Conservation (phyloP, 2,113 vertebrate genomes). For the Dinomys branickii region DNA sequence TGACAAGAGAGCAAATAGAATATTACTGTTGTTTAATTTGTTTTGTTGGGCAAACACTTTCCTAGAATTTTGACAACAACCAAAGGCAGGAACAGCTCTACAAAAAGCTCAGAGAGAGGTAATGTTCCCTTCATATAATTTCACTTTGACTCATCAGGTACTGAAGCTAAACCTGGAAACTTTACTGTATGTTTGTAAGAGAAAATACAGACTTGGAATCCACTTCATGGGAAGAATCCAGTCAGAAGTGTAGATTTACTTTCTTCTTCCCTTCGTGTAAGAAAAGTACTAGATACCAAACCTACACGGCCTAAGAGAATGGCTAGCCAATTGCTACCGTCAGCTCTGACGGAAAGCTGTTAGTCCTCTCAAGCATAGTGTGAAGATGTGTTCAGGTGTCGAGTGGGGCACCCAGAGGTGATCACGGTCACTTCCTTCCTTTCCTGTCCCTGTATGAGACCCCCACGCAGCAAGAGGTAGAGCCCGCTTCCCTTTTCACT, state of each 20-base stretch:
- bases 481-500: neutral
- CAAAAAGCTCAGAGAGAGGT: constrained; percentile 62
- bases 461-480: neutral
- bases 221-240: constrained; percentile 30
- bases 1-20: constrained; percentile 29
- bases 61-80: constrained; percentile 36
- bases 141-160: constrained; percentile 34
- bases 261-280: constrained; percentile 19
- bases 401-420: neutral
- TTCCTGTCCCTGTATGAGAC: fast-evolving
- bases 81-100: constrained; percentile 54
- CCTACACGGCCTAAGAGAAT: neutral
- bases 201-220: constrained; percentile 43
- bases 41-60: constrained; percentile 50
- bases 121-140: constrained; percentile 9
- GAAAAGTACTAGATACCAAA: constrained; percentile 5
- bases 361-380: neutral
- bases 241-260: neutral
- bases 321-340: neutral
- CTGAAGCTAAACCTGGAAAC: neutral
- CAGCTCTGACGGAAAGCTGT: neutral
- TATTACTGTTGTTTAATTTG: neutral
- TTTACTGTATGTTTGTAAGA: neutral
- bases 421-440: fast-evolving
- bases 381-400: neutral